Percentiles rank a stretch among this genome's conserved stretches.
Conservation (phyloP, 2,113 vertebrate genomes). For the Ailuropoda melanoleuca region DNA sequence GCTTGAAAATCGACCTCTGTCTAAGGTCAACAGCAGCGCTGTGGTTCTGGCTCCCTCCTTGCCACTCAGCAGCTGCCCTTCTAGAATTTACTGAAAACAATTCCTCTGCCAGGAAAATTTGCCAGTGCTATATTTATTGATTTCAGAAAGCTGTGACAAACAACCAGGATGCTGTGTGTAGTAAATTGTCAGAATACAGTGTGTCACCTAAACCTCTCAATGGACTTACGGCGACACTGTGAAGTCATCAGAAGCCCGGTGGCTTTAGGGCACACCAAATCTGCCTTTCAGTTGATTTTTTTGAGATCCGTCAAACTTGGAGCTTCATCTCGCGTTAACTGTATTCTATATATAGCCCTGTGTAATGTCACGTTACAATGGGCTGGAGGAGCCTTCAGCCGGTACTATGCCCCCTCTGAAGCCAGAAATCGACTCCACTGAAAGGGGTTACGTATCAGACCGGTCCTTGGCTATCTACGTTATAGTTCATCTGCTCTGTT, state of each 20-base stretch:
- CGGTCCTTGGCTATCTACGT: neutral
- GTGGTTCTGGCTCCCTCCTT: conserved; percentile 77
- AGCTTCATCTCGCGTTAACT: conserved; percentile 72
- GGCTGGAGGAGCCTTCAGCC: neutral
- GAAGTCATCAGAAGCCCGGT: conserved; percentile 79
- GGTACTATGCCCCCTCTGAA: neutral
- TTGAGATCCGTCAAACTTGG: conserved; percentile 70
- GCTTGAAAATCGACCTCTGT: neutral
- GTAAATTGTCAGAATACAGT: conserved; percentile 83
- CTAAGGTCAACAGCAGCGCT: conserved; percentile 61
- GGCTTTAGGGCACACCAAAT: conserved; percentile 72
- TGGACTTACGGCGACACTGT: conserved; percentile 79
- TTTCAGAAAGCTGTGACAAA: conserved; percentile 85
- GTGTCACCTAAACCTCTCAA: conserved; percentile 81
- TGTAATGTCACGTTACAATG: neutral
- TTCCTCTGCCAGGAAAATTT: conserved; percentile 84
- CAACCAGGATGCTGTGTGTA: conserved; percentile 79
- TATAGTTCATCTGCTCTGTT: neutral
- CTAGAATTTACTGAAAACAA: conserved; percentile 87
- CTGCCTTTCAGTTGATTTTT: conserved; percentile 72
- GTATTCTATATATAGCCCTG: conserved; percentile 65
- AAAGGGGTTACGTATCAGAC: neutral
- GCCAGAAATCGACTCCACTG: neutral
- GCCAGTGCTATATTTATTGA: conserved; percentile 84
- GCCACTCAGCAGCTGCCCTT: conserved; percentile 80